These are phyloP conservation scores for Proisotoma minuta DNA, from an alignment of 2,888 invertebrate genomes.

Conservation along the genomic window DNA sequence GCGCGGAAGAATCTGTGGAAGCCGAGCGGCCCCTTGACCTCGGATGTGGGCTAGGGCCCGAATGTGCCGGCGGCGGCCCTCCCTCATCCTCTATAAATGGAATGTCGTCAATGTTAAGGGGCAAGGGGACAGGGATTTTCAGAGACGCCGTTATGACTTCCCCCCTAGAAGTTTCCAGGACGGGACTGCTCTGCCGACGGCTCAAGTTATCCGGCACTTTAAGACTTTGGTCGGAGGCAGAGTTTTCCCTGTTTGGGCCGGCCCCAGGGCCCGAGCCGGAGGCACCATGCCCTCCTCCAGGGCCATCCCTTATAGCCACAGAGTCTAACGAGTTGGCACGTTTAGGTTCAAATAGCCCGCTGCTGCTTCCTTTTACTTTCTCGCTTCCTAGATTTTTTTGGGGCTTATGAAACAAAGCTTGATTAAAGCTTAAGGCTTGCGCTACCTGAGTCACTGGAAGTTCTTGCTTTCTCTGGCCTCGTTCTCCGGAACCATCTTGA, in stretches of 20 bases:
- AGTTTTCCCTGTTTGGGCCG: constrained; percentile 50
- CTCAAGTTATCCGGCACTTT: constrained; percentile 42
- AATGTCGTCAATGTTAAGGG: constrained; percentile 62
- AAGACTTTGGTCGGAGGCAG: constrained; percentile 42
- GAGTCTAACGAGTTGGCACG: constrained; percentile 45
- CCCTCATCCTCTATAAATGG: constrained; percentile 62
- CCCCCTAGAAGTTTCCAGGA: constrained; percentile 44
- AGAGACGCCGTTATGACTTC: constrained; percentile 74
- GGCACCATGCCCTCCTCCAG: constrained; percentile 14
- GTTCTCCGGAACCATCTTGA: constrained; percentile 45
- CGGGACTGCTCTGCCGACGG: constrained; percentile 48
- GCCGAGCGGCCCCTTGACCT: constrained; percentile 29
- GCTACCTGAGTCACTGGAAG: constrained; percentile 46
- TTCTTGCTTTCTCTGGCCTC: constrained; percentile 43
- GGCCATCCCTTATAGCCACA: constrained; percentile 30
- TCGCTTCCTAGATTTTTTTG: constrained; percentile 35
- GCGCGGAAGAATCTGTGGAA: constrained; percentile 35
- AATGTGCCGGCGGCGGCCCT: constrained; percentile 12
- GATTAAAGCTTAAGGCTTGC: neutral
- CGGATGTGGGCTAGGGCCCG: neutral
- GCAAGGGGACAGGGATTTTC: constrained; percentile 62
- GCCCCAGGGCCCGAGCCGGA: constrained; percentile 47
- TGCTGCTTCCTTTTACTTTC: constrained; percentile 34
- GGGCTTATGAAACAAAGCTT: neutral
- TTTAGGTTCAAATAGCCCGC: constrained; percentile 33